Base-by-base conservation (phyloP, 2,888 invertebrate genomes). In the Melinopterus prodromus region DNA sequence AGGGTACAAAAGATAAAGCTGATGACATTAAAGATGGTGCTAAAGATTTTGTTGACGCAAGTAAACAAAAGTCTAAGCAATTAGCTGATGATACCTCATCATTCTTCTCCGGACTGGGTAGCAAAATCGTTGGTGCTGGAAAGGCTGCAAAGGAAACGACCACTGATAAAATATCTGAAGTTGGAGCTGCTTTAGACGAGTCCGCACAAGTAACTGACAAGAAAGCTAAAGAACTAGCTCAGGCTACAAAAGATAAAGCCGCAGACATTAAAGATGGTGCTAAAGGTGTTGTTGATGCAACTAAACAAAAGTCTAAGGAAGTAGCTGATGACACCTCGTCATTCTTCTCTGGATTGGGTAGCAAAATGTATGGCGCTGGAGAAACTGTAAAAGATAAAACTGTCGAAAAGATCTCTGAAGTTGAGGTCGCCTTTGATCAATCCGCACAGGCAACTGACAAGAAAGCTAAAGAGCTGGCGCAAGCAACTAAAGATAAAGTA, bases 71-170 rank as follows among this genome's bases (percentile, higher is more conserved):
- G 74, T 2, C 79, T 83, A 3, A 79, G n/a, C 26, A 79, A 15
- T 80, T 81, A 38, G 76, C 81, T 6, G 78, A 81, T 6, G 80
- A 83, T n/a, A 69, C 83, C 16, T 69, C 77, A 69, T 75, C 78
- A 9, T 82, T 82, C 37, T 72, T 82, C 14, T 53, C 77, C 3
- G 69, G 70, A 16, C 12, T 81, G 53, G 12, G 80, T 15, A 77
- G 78, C 7, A 82, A 82, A 69, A 70, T 81, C 16, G 15, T 37
- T 12, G 81, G 80, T 6, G 71, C 72, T 53, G 70, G 76, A 12
- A n/a, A n/a, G n/a, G n/a, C n/a, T n/a, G n/a, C n/a, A n/a, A n/a
- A n/a, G n/a, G n/a, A n/a, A n/a, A n/a, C n/a, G n/a, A n/a, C n/a
- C n/a, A n/a, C n/a, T n/a, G n/a, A n/a, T n/a, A n/a, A n/a, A n/a